Evolutionary conservation across 2,888 invertebrate species (phyloP), one percentile per base, ranked within the genome.

Genomic region (Malachius bipustulatus): DNA sequence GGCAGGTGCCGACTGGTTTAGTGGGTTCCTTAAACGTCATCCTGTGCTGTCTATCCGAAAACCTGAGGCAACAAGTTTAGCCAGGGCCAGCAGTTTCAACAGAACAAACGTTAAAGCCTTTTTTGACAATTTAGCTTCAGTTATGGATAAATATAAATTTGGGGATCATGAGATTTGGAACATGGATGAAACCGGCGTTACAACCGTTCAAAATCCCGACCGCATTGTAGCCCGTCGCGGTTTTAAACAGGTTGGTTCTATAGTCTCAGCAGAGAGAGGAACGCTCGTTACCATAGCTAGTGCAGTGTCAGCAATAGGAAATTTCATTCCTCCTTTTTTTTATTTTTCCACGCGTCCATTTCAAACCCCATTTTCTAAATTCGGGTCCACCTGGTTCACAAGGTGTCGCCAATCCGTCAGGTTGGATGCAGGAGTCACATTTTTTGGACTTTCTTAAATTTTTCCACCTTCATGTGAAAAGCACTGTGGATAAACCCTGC

Each of bases 1-100:
- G 32, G 54, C 57, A 26, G 50, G 54, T n/a, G 37, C 40, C 24
- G 54, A 56, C 34, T 55, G 54, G 56, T 48, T 53, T 30, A 30
- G 38, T 9, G 32, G 24, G 4, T 56, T 55, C 37, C 37, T 55
- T 26, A 50, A 48, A 34, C 32, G 55, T 11, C 41, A 54, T 27
- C 36, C 42, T 9, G 31, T 28, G 16, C 28, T 57, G 10, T 46
- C 47, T 8, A 37, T 55, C 11, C 29, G 53, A 26, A 45, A 28
- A 16, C 51, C 51, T 9, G 44, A 52, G 43, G 45, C 48, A 4
- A 56, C 52, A 1, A 55, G 51, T 30, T 36, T 51, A 12, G 44
- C 52, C 6, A 28, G 52, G 34, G 46, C 44, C 2, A 45, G 47
- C 3, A 42, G 42, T 30, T 55, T 56, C 37, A 55, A 55, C 36